Evolutionary conservation across 2,888 invertebrate species (phyloP), one percentile per base, ranked within the genome.

Genomic region (Chrysolina americana): DNA sequence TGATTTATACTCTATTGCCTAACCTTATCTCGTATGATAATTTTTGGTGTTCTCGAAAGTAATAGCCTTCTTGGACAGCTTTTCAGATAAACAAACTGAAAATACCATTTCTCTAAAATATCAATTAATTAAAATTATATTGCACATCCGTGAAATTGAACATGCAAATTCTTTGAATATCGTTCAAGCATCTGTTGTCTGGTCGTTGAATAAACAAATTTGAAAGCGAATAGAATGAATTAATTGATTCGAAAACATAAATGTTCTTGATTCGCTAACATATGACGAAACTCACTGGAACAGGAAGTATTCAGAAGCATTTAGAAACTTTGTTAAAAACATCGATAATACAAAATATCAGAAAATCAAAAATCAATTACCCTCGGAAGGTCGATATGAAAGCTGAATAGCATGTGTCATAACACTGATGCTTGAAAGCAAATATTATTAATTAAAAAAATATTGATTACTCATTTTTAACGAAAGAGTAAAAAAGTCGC

Each of bases 191-290:
- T 28, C 23, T 23, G 23, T 56, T 56, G 56, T 13, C 56, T 23
- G 23, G 50, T 50, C 17, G 6, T 9, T 23, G 23, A 56, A 23
- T 56, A 15, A 56, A 23, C 8, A 5, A 23, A 23, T 56, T 56
- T 56, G 56, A 56, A 59, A 59, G 59, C 28, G 21, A 56, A 28
- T 28, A 59, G 1, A 59, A 59, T 59, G 8, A 59, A 59, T 59
- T 59, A 23, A 59, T 59, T 59, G 28, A 59, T n/a, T 28, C 28
- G 28, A 59, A 59, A 59, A 50, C 10, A 10, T 15, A 50, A 50
- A 50, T 10, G 19, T n/a, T 59, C 23, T n/a, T 23, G 15, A 28
- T 59, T 59, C 1, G 28, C n/a, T 28, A 59, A 59, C 8, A 59
- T 5, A n/a, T 28, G 28, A 28, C 28, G 28, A 36, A 59, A 59